Conservation (phyloP, 2,797 vertebrate species). For the Gymnodraco acuticeps region DNA sequence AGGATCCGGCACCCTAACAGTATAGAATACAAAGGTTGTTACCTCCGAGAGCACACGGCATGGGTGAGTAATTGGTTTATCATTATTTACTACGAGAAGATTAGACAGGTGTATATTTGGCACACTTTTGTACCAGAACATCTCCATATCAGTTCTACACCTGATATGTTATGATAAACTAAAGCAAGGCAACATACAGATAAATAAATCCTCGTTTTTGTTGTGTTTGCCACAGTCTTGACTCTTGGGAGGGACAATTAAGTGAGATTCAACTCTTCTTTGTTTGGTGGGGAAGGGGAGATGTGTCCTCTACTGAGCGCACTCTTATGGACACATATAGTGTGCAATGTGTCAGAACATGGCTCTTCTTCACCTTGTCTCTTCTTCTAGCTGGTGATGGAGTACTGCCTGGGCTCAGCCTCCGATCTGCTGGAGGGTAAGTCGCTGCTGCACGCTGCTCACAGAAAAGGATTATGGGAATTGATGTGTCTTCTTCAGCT, state of each 20-base stretch:
- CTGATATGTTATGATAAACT: too few species aligned
- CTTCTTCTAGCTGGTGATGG: constrained; percentile 93
- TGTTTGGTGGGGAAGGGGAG: too few species aligned
- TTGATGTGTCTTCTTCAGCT: neutral
- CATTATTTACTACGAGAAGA: neutral
- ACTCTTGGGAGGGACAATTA: too few species aligned
- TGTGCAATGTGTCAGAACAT: neutral
- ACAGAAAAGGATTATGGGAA: neutral
- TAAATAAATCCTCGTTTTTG: too few species aligned
- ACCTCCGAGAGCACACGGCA: constrained; percentile 98
- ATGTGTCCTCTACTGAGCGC: too few species aligned
- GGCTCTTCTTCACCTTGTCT: neutral
- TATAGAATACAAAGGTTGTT: constrained; percentile 99
- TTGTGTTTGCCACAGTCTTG: too few species aligned
- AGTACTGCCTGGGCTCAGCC: constrained; percentile 98
- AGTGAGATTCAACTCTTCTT: too few species aligned
- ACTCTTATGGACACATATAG: too few species aligned
- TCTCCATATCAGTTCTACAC: too few species aligned
- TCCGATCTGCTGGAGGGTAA: constrained; percentile 98
- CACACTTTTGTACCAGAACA: too few species aligned
- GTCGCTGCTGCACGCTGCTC: constrained; percentile 3
- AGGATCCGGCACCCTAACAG: constrained; percentile 98
- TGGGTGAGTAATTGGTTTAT: constrained; percentile 88
- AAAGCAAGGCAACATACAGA: too few species aligned
- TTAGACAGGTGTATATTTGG: neutral